These are phyloP conservation scores for Luehdorfia chinensis DNA, from an alignment of 1,140 invertebrate species.

Conservation along the genomic window DNA sequence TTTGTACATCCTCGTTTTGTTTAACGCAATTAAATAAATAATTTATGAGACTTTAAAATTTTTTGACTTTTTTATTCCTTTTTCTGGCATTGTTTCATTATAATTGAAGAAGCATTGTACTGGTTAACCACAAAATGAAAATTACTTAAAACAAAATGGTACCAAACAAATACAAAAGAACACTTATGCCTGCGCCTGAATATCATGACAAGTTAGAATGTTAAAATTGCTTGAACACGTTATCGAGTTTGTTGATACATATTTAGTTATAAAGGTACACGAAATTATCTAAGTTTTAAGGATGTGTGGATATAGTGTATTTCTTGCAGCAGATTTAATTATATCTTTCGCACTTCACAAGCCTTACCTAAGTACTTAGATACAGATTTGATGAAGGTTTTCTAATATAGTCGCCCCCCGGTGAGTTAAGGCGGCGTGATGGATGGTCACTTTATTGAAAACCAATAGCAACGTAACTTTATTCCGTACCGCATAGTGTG, in stretches of 20 bases:
- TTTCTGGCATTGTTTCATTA: conserved; percentile 22
- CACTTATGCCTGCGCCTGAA: too few species aligned
- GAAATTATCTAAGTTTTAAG: too few species aligned
- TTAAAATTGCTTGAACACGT: too few species aligned
- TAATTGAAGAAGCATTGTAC: conserved; percentile 6
- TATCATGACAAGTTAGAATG: too few species aligned
- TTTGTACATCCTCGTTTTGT: conserved; percentile 56
- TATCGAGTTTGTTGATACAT: too few species aligned
- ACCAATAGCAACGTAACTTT: conserved; percentile 52
- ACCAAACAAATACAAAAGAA: too few species aligned
- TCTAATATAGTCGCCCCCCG: conserved; percentile 72
- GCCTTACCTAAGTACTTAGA: conserved; percentile 16
- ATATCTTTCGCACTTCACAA: conserved; percentile 16
- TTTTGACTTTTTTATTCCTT: conserved; percentile 23
- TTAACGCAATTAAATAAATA: conserved; percentile 42
- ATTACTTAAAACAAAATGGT: too few species aligned
- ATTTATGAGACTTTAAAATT: conserved; percentile 39
- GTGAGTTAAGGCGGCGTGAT: conserved; percentile 62
- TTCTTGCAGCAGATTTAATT: too few species aligned
- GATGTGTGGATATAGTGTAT: too few species aligned
- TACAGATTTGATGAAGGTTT: conserved; percentile 53
- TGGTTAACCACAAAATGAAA: too few species aligned
- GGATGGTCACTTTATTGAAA: conserved; percentile 71
- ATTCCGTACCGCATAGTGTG: conserved; percentile 35
- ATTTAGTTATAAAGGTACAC: too few species aligned